Evolutionary conservation across 2,888 invertebrate genomes (phyloP).

Genomic region (Acleris holmiana): DNA sequence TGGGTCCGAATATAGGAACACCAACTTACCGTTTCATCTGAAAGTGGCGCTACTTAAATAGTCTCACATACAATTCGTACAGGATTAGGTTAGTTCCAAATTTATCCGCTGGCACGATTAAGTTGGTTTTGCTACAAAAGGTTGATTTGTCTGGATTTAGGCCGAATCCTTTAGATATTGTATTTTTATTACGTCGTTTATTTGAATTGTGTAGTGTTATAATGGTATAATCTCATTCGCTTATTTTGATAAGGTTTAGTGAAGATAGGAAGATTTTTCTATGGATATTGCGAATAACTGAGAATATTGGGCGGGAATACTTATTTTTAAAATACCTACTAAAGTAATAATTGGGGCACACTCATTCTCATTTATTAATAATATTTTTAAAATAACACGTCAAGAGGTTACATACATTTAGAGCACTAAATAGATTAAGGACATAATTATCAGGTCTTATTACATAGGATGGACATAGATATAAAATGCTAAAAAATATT

Average conservation of each 20-base stretch:
- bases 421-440: too few species aligned
- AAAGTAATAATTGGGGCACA: too few species aligned
- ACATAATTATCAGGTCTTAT: too few species aligned
- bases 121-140: slow-evolving; percentile 4
- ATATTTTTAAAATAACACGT: too few species aligned
- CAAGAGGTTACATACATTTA: too few species aligned
- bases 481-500: too few species aligned
- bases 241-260: neutral
- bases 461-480: too few species aligned
- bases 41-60: slow-evolving; percentile 2
- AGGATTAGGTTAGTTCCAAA: slow-evolving; percentile 3
- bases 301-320: too few species aligned
- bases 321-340: too few species aligned
- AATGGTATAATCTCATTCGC: too few species aligned
- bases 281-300: neutral
- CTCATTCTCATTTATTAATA: too few species aligned
- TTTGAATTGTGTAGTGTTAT: slow-evolving; percentile 1
- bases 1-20: neutral
- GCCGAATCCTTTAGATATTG: slow-evolving; percentile 13
- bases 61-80: neutral
- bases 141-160: slow-evolving; percentile 16
- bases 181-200: slow-evolving; percentile 13
- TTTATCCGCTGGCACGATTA: neutral
- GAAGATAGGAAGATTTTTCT: neutral
- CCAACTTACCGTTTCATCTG: neutral